Conservation (phyloP, 1,140 invertebrate genomes). For the Bombyx mori region DNA sequence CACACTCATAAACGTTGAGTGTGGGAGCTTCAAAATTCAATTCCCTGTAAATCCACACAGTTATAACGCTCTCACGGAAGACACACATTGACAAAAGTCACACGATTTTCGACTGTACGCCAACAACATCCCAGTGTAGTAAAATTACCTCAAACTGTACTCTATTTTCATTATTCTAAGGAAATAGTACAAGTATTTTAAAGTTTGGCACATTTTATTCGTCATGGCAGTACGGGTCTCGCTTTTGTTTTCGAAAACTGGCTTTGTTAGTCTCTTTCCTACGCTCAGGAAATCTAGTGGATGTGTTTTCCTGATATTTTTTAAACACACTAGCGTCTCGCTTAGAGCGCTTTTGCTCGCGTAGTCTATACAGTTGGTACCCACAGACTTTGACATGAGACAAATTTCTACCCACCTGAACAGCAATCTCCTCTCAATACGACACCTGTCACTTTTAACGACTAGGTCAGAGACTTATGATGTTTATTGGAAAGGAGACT, state of each 20-base stretch:
- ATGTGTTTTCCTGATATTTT: slow-evolving; percentile 23
- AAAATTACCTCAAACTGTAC: slow-evolving; percentile 1
- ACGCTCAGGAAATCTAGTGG: slow-evolving; percentile 15
- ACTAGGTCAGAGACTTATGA: no score
- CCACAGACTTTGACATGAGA: no score
- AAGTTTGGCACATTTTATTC: slow-evolving; percentile 16
- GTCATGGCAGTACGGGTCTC: slow-evolving; percentile 18
- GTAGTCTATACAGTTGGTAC: no score
- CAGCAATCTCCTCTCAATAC: no score
- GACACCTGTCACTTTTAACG: no score
- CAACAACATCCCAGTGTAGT: no score
- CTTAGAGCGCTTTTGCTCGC: no score
- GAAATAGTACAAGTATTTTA: no score
- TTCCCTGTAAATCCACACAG: slow-evolving; percentile 17
- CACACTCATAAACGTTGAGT: slow-evolving; percentile 6
- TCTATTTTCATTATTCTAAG: slow-evolving; percentile 1
- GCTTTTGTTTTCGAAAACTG: slow-evolving; percentile 30
- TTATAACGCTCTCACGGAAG: slow-evolving; percentile 15
- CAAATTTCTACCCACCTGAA: no score
- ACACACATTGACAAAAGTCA: slow-evolving; percentile 15
- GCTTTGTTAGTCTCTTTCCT: slow-evolving; percentile 25
- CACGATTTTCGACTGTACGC: slow-evolving; percentile 5
- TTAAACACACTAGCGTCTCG: slow-evolving; percentile 11
- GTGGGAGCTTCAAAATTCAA: slow-evolving; percentile 18
- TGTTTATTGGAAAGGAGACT: no score